Percentiles rank a stretch among this genome's conserved stretches.
Conservation (phyloP, 92 coral and sea anemone species). For the Umimayanthus chanpuru region DNA sequence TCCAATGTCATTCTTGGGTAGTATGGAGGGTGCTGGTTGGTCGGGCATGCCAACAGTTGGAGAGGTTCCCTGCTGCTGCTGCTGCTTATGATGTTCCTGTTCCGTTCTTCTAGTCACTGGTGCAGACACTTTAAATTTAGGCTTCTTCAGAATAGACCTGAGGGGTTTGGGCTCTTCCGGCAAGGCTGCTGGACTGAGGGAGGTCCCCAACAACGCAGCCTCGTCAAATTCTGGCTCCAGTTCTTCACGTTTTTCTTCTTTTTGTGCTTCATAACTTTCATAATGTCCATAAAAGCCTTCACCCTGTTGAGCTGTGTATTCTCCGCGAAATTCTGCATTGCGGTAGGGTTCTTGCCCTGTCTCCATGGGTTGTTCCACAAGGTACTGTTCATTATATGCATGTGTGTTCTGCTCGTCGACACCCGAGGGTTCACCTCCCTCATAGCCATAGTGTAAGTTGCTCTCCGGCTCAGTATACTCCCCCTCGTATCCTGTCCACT, state of each 20-base stretch:
- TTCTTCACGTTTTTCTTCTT: conserved; percentile 18
- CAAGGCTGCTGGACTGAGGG: neutral
- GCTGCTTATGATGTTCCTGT: neutral
- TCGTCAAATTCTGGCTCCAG: conserved; percentile 25
- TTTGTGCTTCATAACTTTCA: conserved; percentile 6
- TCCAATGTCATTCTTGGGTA: conserved; percentile 80
- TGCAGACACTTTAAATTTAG: neutral
- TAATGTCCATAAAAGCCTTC: conserved; percentile 12
- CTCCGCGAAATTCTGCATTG: neutral
- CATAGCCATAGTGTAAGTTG: conserved; percentile 7
- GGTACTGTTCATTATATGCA: conserved; percentile 1
- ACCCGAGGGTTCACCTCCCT: neutral
- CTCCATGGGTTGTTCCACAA: conserved; percentile 2
- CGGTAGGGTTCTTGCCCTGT: neutral
- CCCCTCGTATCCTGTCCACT: conserved; percentile 20
- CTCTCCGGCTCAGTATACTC: neutral
- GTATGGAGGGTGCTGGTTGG: conserved; percentile 14
- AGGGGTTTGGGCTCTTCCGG: conserved; percentile 60
- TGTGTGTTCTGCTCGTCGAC: neutral
- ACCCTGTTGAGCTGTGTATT: neutral
- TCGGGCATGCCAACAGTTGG: conserved; percentile 3
- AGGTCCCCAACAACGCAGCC: neutral
- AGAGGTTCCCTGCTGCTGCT: neutral
- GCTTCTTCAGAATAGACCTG: conserved; percentile 81
- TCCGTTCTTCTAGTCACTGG: too few species aligned